phyloP scores from a whole-genome alignment of 1,140 invertebrate genomes.

The Drosophila gunungcola region DNA sequence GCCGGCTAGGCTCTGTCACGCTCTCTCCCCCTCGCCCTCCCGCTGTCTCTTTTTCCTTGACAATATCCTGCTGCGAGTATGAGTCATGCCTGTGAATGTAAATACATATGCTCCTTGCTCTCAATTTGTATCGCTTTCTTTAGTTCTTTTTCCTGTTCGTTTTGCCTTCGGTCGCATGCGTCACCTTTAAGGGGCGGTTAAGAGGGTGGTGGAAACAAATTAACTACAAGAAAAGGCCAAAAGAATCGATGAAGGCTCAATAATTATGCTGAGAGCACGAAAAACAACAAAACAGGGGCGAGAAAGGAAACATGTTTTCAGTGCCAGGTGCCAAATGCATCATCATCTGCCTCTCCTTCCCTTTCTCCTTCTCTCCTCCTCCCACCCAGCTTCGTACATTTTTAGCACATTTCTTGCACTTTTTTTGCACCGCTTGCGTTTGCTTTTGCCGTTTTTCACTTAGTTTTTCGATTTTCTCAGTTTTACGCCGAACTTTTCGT shows the following conservation, averaged over 20 bases:
- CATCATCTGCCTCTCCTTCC: conserved; percentile 44
- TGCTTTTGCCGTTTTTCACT: conserved; percentile 6
- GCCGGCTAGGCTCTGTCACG: conserved; percentile 19
- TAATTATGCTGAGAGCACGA: conserved; percentile 69
- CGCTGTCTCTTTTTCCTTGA: conserved; percentile 6
- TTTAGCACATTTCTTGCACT: conserved; percentile 77
- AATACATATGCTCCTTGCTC: conserved; percentile 38
- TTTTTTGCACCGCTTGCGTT: conserved; percentile 47
- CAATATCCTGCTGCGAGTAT: conserved; percentile 50
- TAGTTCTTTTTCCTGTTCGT: conserved; percentile 30
- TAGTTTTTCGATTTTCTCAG: conserved; percentile 8
- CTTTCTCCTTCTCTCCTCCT: neutral
- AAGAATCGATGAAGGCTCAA: conserved; percentile 74
- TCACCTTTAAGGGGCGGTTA: conserved; percentile 41
- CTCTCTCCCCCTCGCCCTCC: neutral
- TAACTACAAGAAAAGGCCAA: conserved; percentile 49
- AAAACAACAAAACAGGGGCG: conserved; percentile 18
- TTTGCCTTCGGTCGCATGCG: conserved; percentile 55
- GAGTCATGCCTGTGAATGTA: conserved; percentile 71
- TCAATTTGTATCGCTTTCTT: conserved; percentile 37
- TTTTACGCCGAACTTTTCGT: conserved; percentile 12
- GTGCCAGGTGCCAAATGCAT: conserved; percentile 77
- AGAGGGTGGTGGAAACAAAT: conserved; percentile 39
- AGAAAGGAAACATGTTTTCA: conserved; percentile 15
- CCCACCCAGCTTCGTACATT: conserved; percentile 70